Conservation (phyloP, 2,113 vertebrate genomes). For the Dissostichus mawsoni region DNA sequence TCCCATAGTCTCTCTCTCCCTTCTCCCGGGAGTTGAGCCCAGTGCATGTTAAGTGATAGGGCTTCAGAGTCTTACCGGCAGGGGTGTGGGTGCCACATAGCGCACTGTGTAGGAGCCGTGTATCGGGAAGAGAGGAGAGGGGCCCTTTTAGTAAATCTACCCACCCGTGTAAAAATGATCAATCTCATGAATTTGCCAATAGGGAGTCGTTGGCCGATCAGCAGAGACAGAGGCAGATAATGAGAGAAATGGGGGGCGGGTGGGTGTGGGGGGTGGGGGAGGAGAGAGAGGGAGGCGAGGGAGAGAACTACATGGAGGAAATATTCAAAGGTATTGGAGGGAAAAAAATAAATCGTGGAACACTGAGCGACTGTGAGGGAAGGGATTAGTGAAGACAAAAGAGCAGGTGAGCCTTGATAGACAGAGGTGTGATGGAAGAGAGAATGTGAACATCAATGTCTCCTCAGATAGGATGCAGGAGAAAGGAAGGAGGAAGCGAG, state of each 20-base stretch:
- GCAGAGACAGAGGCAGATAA: conserved; percentile 63
- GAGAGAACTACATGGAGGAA: conserved; percentile 6
- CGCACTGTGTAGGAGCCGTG: conserved; percentile 20
- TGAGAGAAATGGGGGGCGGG: conserved; percentile 42
- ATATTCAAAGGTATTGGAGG: conserved; percentile 48
- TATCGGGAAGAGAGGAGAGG: conserved; percentile 10
- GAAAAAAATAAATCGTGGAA: conserved; percentile 2
- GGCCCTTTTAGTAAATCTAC: conserved; percentile 61
- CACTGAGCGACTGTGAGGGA: conserved; percentile 39
- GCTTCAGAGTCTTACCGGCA: conserved; percentile 60
- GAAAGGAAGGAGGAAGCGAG: not conserved
- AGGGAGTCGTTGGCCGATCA: conserved; percentile 70
- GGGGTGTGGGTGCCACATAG: conserved; percentile 62
- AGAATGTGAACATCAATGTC: conserved; percentile 47
- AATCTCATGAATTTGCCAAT: conserved; percentile 77
- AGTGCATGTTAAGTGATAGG: conserved; percentile 80
- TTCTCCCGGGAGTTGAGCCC: conserved; percentile 73
- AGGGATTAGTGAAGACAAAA: conserved; percentile 62
- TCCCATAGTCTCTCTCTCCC: conserved; percentile 15
- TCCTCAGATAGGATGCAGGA: conserved; percentile 33
- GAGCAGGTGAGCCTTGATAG: conserved; percentile 68
- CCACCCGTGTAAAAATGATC: conserved; percentile 74
- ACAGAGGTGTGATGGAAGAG: conserved; percentile 29
- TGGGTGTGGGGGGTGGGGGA: not conserved
- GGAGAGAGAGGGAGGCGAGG: not conserved